Evolutionary conservation across 2,113 vertebrate species (phyloP), one percentile per base, ranked within the genome.

Genomic region (Tamias sibiricus): DNA sequence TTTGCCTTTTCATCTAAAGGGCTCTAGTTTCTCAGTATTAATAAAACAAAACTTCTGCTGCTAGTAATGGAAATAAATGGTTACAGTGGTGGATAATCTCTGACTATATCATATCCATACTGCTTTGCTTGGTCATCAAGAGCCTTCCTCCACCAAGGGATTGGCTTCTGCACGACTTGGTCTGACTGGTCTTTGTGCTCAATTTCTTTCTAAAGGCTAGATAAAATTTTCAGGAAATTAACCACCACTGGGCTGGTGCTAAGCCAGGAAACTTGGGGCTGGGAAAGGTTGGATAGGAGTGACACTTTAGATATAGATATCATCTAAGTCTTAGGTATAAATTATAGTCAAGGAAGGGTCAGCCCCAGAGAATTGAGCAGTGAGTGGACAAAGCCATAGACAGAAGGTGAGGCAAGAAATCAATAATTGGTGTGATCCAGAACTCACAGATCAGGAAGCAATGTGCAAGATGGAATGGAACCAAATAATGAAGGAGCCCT

Each of bases 1-100:
- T 95, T 95, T 96, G 40, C 84, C 44, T 88, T 92, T 57, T 97
- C 93, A 97, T 95, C 19, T 11, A 92, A 92, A 81, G 32, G 52
- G 20, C 49, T 95, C 40, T 57, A 59, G 1, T 95, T 95, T 97
- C 71, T 96, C 37, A 74, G 22, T 85, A 76, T 84, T 94, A 96
- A 62, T 95, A 52, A 93, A 76, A 90, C 81, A 44, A 95, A 96
- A 94, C 35, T 6, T 72, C 57, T 90, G 30, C 62, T 47, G 54
- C 26, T 54, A 59, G 37, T 87, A 75, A 92, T 84, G 92, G 42
- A 91, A 91, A 95, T 74, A 92, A 90, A 96, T 86, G 42, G 28
- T 72, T 84, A 64, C 2, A 30, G 47, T 82, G n/a, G n/a, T 76
- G 90, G 91, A 40, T 92, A 68, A 81, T 85, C 68, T 87, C 35